phyloP scores from a whole-genome alignment of 2,888 invertebrate genomes.

The Amphimallon solstitiale region DNA sequence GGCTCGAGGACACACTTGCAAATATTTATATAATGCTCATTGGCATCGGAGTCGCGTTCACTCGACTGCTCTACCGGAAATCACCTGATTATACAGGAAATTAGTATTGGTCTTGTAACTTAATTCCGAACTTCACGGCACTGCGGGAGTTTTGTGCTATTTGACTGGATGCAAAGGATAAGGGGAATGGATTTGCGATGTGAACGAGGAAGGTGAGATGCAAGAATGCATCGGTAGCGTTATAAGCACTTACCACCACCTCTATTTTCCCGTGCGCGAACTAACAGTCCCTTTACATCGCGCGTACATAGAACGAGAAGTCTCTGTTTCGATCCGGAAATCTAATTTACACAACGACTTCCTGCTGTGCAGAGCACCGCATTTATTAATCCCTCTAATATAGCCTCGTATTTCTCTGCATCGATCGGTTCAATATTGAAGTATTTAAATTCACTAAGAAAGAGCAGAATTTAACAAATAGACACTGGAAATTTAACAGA shows the following conservation, averaged over 20 bases:
- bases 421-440: too few relatives aligned
- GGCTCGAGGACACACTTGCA: slow-evolving; percentile 27
- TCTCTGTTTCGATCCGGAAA: slow-evolving; percentile 22
- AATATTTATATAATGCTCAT: slow-evolving; percentile 36
- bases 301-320: background rate
- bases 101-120: slow-evolving; percentile 50
- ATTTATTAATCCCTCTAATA: slow-evolving; percentile 7
- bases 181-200: too few relatives aligned
- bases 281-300: background rate
- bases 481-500: too few relatives aligned
- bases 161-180: background rate
- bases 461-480: too few relatives aligned
- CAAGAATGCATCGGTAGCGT: background rate
- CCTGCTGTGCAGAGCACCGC: slow-evolving; percentile 3
- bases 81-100: slow-evolving; percentile 51
- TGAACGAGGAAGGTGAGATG: too few relatives aligned
- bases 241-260: too few relatives aligned
- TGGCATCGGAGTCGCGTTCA: slow-evolving; percentile 32
- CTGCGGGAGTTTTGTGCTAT: background rate
- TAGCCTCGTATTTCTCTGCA: background rate
- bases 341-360: slow-evolving; percentile 23
- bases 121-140: slow-evolving; percentile 33
- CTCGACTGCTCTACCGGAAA: slow-evolving; percentile 43
- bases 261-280: background rate
- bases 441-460: too few relatives aligned